Percentiles rank a stretch among this genome's conserved stretches.
Conservation (phyloP, 1,140 invertebrate species). For the Papilio aristodemus region DNA sequence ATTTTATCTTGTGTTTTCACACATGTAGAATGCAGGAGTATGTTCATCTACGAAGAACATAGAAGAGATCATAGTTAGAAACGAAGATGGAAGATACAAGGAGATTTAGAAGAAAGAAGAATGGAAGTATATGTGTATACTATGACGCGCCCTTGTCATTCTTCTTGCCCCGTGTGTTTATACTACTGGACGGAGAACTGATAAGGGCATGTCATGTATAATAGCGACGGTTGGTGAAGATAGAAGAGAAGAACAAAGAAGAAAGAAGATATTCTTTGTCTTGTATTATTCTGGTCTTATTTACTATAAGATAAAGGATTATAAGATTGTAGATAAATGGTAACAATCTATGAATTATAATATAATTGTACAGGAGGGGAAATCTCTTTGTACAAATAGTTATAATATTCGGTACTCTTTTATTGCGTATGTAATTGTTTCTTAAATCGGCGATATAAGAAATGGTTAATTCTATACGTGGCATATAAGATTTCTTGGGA, state of each 20-base stretch:
- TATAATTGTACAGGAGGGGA: too few relatives aligned
- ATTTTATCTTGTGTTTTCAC: conserved; percentile 47
- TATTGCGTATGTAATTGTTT: too few relatives aligned
- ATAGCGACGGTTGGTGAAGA: conserved; percentile 40
- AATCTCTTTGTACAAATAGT: too few relatives aligned
- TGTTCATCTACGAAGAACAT: background rate
- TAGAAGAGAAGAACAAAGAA: conserved; percentile 31
- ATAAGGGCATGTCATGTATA: conserved; percentile 71
- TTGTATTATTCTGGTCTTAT: too few relatives aligned
- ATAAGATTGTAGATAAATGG: too few relatives aligned
- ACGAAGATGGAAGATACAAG: conserved; percentile 21
- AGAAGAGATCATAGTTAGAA: conserved; percentile 7
- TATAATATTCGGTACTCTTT: too few relatives aligned
- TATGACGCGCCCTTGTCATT: conserved; percentile 72
- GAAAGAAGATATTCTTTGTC: too few relatives aligned
- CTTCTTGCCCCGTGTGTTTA: conserved; percentile 73
- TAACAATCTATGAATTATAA: too few relatives aligned
- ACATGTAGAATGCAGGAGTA: conserved; percentile 51
- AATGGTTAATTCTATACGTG: too few relatives aligned
- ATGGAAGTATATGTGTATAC: conserved; percentile 42
- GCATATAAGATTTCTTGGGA: too few relatives aligned
- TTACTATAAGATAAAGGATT: too few relatives aligned
- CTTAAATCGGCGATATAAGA: too few relatives aligned
- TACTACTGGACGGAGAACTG: conserved; percentile 79
- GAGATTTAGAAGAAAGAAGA: conserved; percentile 15